phyloP scores from a whole-genome alignment of 2,113 vertebrate species.

The Carassius gibelio region DNA sequence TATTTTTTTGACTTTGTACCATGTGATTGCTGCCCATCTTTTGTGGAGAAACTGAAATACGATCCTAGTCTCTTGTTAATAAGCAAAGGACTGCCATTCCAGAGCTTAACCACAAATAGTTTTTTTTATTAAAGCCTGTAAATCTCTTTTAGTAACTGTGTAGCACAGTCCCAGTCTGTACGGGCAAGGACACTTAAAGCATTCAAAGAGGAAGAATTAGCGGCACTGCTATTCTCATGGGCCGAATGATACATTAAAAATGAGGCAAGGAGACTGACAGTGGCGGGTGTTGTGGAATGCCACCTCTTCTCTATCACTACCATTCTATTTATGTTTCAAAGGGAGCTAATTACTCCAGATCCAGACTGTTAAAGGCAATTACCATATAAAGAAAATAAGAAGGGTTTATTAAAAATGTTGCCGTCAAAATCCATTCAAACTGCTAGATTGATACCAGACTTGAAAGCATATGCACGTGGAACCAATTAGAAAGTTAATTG shows the following conservation, averaged over 20 bases:
- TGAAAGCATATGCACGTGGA: constrained; percentile 58
- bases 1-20: constrained; percentile 1
- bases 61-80: constrained; percentile 34
- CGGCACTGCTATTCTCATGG: not conserved
- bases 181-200: constrained; percentile 43
- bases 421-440: constrained; percentile 54
- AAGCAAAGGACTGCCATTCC: constrained; percentile 22
- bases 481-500: constrained; percentile 58
- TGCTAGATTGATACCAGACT: constrained; percentile 57
- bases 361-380: constrained; percentile 61
- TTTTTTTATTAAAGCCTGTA: constrained; percentile 57
- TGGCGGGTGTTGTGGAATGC: not conserved
- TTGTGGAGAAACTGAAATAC: constrained; percentile 29
- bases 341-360: constrained; percentile 59
- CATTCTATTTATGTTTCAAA: constrained; percentile 53
- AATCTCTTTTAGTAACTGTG: constrained; percentile 55
- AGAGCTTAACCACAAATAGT: constrained; percentile 51
- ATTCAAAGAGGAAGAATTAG: constrained; percentile 11
- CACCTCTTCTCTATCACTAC: not conserved
- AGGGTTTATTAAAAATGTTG: constrained; percentile 50
- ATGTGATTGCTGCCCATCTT: constrained; percentile 30
- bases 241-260: constrained; percentile 21
- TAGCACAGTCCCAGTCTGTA: constrained; percentile 26
- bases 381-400: constrained; percentile 55
- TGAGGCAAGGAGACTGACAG: not conserved